Conservation (phyloP, 2,888 invertebrate species). For the Xanthorhoe spadicearia region DNA sequence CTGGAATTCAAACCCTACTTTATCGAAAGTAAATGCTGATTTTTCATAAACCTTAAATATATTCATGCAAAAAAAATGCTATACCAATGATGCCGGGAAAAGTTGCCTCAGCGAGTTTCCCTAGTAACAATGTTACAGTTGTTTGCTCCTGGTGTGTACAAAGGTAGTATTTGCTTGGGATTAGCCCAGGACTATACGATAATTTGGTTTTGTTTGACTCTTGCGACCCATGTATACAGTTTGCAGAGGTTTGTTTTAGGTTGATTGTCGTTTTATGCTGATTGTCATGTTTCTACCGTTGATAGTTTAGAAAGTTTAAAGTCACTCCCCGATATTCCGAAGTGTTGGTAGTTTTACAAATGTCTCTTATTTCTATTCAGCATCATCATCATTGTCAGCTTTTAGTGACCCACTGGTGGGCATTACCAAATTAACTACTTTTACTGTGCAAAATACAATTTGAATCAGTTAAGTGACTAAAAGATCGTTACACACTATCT, state of each 20-base stretch:
- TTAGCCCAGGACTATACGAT: conserved; percentile 53
- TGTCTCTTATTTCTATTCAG: no score
- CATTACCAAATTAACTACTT: no score
- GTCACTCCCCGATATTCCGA: no score
- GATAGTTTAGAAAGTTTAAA: background rate
- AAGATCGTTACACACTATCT: no score
- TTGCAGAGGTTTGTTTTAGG: conserved; percentile 14
- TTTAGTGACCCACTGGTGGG: no score
- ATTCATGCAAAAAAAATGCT: conserved; percentile 9
- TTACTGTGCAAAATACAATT: no score
- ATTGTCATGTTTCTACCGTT: conserved; percentile 1
- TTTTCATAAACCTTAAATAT: background rate
- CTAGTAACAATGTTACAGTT: conserved; percentile 22
- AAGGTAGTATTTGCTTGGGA: conserved; percentile 52
- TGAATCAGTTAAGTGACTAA: no score
- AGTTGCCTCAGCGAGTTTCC: conserved; percentile 18
- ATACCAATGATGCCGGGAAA: conserved; percentile 9
- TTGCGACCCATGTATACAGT: conserved; percentile 40
- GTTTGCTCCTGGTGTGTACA: conserved; percentile 38
- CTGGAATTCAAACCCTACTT: no score
- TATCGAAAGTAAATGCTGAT: no score
- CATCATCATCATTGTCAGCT: no score
- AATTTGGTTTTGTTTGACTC: conserved; percentile 51
- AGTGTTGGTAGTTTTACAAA: no score
- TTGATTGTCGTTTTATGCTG: conserved; percentile 7